These are phyloP conservation scores for Nomada fucata DNA, from an alignment of 2,888 invertebrate genomes.

Conservation along the genomic window DNA sequence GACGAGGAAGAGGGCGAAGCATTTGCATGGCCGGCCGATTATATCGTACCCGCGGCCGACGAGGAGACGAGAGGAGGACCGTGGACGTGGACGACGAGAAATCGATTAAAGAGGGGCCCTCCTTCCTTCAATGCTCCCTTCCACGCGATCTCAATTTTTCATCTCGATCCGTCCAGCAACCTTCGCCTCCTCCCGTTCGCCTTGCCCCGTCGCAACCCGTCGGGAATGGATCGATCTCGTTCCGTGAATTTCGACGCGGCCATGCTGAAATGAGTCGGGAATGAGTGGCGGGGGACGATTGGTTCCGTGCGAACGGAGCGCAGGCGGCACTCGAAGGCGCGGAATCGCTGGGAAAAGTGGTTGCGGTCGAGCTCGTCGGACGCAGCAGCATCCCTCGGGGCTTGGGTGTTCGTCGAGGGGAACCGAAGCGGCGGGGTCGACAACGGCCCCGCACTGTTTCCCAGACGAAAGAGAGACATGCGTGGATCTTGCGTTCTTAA, in stretches of 20 bases:
- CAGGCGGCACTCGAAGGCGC: background rate
- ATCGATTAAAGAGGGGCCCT: slow-evolving; percentile 33
- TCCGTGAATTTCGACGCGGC: slow-evolving; percentile 1
- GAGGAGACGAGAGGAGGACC: slow-evolving; percentile 1
- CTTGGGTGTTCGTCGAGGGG: too few relatives aligned
- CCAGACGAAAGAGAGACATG: rapidly evolving
- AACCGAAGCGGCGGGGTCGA: too few relatives aligned
- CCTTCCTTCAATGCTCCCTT: slow-evolving; percentile 38
- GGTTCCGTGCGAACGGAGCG: background rate
- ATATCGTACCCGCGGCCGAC: slow-evolving; percentile 41
- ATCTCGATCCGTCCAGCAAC: background rate
- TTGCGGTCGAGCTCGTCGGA: too few relatives aligned
- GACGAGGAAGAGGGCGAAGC: slow-evolving; percentile 18
- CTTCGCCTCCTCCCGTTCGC: slow-evolving; percentile 12
- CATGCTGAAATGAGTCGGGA: slow-evolving; percentile 43
- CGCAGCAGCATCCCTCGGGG: too few relatives aligned
- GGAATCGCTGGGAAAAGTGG: background rate
- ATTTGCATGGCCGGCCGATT: slow-evolving; percentile 61
- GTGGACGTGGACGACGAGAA: slow-evolving; percentile 3
- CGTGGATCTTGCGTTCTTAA: too few relatives aligned
- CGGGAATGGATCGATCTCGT: slow-evolving; percentile 17
- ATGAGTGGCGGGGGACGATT: slow-evolving; percentile 33
- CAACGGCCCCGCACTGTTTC: too few relatives aligned
- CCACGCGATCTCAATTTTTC: slow-evolving; percentile 28
- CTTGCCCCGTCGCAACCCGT: background rate